These are phyloP conservation scores for Ischnura elegans DNA, from an alignment of 2,888 invertebrate genomes.

Conservation along the genomic window DNA sequence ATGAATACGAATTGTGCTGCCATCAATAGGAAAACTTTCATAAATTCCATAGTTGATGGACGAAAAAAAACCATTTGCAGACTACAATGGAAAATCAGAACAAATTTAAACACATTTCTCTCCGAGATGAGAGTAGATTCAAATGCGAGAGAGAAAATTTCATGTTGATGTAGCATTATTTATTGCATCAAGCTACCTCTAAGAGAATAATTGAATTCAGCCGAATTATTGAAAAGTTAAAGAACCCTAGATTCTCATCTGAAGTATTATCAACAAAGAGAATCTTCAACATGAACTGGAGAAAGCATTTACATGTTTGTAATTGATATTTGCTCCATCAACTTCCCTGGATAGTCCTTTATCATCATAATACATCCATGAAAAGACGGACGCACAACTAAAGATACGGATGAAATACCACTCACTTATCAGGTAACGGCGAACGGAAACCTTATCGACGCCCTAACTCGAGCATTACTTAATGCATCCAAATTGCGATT, in stretches of 20 bases:
- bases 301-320: not conserved
- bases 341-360: not conserved
- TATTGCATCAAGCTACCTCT: too few relatives aligned
- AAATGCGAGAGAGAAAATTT: too few relatives aligned
- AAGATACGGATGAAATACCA: not conserved
- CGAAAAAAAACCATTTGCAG: too few relatives aligned
- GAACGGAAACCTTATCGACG: not conserved
- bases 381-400: not conserved
- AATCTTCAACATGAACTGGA: not conserved
- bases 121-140: too few relatives aligned
- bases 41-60: too few relatives aligned
- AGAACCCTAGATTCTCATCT: too few relatives aligned
- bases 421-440: not conserved
- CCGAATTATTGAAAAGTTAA: too few relatives aligned
- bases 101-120: too few relatives aligned
- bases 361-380: not conserved
- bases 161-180: too few relatives aligned
- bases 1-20: not conserved
- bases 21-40: too few relatives aligned
- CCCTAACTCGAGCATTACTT: not conserved
- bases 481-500: constrained; percentile 21
- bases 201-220: too few relatives aligned
- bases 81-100: too few relatives aligned
- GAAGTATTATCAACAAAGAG: not conserved
- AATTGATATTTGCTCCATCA: not conserved